Evolutionary conservation across 2,888 invertebrate genomes (phyloP).

Genomic region (Cheilosia scutellata): DNA sequence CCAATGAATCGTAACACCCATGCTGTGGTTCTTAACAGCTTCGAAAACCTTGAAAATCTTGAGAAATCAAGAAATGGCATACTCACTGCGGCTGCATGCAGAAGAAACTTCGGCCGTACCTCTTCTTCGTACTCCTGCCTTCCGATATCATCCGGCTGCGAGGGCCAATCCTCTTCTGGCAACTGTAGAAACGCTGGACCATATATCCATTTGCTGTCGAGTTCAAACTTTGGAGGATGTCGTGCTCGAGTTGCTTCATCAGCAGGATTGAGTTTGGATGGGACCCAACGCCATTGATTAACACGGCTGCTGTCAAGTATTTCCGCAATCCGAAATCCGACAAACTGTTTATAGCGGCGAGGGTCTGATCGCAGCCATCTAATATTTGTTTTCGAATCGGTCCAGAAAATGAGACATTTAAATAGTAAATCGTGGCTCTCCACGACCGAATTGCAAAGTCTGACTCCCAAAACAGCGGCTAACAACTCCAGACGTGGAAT

Average conservation of each 20-base stretch:
- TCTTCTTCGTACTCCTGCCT: too few relatives aligned
- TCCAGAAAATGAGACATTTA: too few relatives aligned
- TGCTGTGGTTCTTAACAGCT: constrained; percentile 4
- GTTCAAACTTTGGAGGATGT: not conserved
- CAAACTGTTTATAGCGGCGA: not conserved
- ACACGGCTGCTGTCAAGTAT: constrained; percentile 57
- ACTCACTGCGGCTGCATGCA: constrained; percentile 10
- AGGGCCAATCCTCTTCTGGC: constrained; percentile 14
- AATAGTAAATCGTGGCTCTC: constrained; percentile 10
- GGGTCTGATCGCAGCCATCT: not conserved
- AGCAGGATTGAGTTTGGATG: constrained; percentile 48
- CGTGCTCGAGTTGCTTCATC: constrained; percentile 52
- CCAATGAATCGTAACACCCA: constrained; percentile 4
- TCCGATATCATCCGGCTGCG: too few relatives aligned
- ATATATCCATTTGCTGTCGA: constrained; percentile 9
- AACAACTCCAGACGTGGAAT: constrained; percentile 34
- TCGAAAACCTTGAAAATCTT: constrained; percentile 7
- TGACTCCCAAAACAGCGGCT: constrained; percentile 7
- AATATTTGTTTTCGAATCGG: constrained; percentile 7
- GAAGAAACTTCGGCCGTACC: not conserved
- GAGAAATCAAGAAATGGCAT: constrained; percentile 2
- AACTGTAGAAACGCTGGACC: constrained; percentile 50
- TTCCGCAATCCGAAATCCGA: constrained; percentile 27
- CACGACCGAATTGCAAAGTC: not conserved
- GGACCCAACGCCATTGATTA: constrained; percentile 47